phyloP scores from a whole-genome alignment of 2,797 vertebrate species.

The Melanogrammus aeglefinus region DNA sequence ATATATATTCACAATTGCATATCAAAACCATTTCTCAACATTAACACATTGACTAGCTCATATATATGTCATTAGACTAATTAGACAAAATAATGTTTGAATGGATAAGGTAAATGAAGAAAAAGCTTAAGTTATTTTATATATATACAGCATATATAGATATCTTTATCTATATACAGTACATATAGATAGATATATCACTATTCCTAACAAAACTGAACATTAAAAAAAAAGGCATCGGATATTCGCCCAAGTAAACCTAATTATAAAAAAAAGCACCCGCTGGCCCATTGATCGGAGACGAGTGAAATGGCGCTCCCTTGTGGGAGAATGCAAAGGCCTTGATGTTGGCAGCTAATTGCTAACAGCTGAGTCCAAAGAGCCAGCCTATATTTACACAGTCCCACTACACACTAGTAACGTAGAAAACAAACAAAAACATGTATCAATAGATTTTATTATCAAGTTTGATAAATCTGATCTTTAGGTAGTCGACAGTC shows the following conservation, averaged over 20 bases:
- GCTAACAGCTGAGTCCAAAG: constrained; percentile 45
- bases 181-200: too few species aligned
- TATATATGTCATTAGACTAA: not conserved
- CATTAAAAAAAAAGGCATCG: not conserved
- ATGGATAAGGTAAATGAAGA: not conserved
- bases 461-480: constrained; percentile 36
- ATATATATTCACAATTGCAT: not conserved
- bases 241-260: not conserved
- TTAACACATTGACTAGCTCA: not conserved
- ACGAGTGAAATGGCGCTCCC: constrained; percentile 66
- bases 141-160: not conserved
- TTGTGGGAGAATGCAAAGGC: constrained; percentile 53
- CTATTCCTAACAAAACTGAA: not conserved
- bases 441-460: constrained; percentile 40
- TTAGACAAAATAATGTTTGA: not conserved
- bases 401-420: constrained; percentile 38
- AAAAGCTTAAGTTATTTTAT: not conserved
- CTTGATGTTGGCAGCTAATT: constrained; percentile 47
- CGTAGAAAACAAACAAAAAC: constrained; percentile 10
- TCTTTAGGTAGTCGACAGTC: constrained; percentile 30
- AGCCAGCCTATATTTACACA: constrained; percentile 51
- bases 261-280: not conserved
- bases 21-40: not conserved
- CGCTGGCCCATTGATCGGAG: constrained; percentile 25
- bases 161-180: too few species aligned